phyloP scores from a whole-genome alignment of 2,888 invertebrate species.

The Protonemura montana region DNA sequence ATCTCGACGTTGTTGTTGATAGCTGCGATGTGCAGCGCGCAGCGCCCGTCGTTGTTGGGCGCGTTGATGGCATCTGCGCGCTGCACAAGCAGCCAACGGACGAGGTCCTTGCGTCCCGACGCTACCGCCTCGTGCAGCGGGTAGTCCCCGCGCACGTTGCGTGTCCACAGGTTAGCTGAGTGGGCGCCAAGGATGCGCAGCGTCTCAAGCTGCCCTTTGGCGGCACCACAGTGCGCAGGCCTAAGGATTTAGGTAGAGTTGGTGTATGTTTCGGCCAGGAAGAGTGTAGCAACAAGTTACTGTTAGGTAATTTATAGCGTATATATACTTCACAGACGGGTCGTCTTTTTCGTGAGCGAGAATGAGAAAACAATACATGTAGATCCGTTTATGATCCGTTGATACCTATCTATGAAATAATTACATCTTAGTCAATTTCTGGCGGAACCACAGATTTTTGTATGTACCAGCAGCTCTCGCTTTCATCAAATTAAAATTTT shows the following conservation, averaged over 20 bases:
- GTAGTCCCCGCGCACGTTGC: slow-evolving; percentile 92
- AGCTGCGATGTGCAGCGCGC: slow-evolving; percentile 92
- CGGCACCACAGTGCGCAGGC: slow-evolving; percentile 93
- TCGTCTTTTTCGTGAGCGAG: too few species aligned
- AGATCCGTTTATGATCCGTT: too few species aligned
- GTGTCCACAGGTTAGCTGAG: slow-evolving; percentile 89
- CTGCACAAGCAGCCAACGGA: slow-evolving; percentile 86
- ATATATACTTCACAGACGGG: too few species aligned
- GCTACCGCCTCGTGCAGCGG: slow-evolving; percentile 96
- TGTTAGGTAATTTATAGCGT: too few species aligned
- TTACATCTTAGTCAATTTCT: too few species aligned
- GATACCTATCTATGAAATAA: too few species aligned
- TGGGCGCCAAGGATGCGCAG: slow-evolving; percentile 76
- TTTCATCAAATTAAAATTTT: too few species aligned
- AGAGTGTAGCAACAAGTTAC: too few species aligned
- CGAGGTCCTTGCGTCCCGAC: slow-evolving; percentile 86
- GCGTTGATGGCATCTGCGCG: slow-evolving; percentile 85
- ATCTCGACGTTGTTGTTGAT: slow-evolving; percentile 93
- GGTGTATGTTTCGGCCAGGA: neutral
- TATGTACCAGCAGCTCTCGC: too few species aligned
- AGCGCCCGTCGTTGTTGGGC: slow-evolving; percentile 91
- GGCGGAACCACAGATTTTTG: too few species aligned
- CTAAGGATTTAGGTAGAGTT: slow-evolving; percentile 57
- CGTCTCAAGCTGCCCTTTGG: slow-evolving; percentile 93
- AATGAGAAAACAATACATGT: too few species aligned